Base-by-base conservation (phyloP, 2,113 vertebrate genomes). In the Sinocyclocheilus grahami region DNA sequence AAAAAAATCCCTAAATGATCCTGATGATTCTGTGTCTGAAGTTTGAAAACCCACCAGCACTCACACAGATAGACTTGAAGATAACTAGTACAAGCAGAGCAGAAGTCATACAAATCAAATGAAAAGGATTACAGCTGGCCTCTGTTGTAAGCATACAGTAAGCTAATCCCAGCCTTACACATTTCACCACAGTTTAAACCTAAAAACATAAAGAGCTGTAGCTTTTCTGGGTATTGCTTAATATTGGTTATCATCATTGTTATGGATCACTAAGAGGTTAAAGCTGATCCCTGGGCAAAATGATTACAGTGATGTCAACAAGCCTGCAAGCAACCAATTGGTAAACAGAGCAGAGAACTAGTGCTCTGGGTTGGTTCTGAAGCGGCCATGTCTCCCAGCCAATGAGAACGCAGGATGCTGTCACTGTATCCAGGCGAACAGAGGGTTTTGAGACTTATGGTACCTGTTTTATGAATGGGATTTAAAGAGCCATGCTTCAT, bases 401-500 rank as follows among this genome's bases (percentile, higher is more conserved):
- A 90, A 90, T 90, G 27, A 79, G 76, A 87, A 51, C 3, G 82
- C 75, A 24, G 84, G 65, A 55, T 86, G 87, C 80, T 78, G 78
- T 85, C 79, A 75, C 91, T 92, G 91, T 92, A 89, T 92, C 91
- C 88, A 92, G 90, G 91, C 88, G 85, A 89, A 90, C 87, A 86
- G 86, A 37, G 48, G 80, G 85, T 39, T 85, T 85, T 86, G 87
- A 86, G 84, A 79, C 85, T 78, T 88, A 85, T 86, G 55, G 82
- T 86, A 75, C 24, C 63, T 46, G 75, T 89, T 88, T 89, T 87
- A 85, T 92, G 90, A 92, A 91, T 92, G 90, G 83, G 85, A 62
- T 89, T 87, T 86, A 88, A 88, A 88, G 89, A 85, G 82, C 84
- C 77, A 85, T 42, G 85, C 71, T 85, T 71, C 30, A 65, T 53